Evolutionary conservation across 35 echinoderm and acorn worm species (phyloP).

Genomic region (Hemicentrotus pulcherrimus): DNA sequence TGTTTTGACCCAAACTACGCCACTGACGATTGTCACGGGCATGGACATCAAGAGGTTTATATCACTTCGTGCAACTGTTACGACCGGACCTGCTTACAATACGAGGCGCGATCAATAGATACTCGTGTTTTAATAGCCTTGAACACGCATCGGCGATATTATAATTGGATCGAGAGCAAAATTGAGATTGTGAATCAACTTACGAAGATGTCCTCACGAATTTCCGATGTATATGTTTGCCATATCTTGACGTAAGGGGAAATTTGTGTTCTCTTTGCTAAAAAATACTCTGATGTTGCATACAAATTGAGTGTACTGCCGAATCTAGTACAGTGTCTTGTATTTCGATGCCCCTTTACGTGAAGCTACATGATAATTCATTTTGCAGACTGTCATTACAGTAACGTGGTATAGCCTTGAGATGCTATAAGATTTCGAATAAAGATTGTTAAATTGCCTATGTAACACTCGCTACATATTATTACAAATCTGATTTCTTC

Average conservation of each 20-base stretch:
- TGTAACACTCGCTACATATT: too few species aligned
- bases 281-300: too few species aligned
- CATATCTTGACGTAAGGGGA: background rate
- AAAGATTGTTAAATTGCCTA: too few species aligned
- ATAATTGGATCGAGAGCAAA: background rate
- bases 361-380: too few species aligned
- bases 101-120: background rate
- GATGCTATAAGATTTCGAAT: too few species aligned
- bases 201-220: background rate
- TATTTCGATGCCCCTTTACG: too few species aligned
- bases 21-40: background rate
- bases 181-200: background rate
- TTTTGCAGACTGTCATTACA: too few species aligned
- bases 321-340: too few species aligned
- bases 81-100: background rate
- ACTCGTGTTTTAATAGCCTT: background rate
- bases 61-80: background rate
- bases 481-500: too few species aligned
- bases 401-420: too few species aligned
- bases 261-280: background rate
- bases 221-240: background rate
- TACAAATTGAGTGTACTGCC: too few species aligned
- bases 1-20: background rate
- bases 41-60: background rate
- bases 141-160: background rate